A percentile compares a stretch with the other conserved stretches of the same genome.
These are phyloP conservation scores for Eubasilissa regina DNA, from an alignment of 1,140 invertebrate genomes.

Conservation along the genomic window DNA sequence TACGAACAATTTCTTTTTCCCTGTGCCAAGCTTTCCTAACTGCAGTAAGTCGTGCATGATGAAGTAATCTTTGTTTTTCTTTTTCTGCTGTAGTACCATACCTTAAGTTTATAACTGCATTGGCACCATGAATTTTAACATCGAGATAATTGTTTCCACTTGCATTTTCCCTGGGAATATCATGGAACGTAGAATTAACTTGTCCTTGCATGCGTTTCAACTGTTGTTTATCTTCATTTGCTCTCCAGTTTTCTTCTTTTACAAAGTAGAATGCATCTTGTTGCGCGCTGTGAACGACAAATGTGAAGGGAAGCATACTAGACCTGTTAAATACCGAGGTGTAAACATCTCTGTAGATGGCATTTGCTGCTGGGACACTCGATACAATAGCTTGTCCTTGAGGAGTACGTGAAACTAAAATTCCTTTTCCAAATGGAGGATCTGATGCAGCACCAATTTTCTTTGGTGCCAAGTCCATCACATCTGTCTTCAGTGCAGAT, in stretches of 20 bases:
- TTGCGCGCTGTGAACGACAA: constrained; percentile 89
- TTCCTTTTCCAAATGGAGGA: constrained; percentile 92
- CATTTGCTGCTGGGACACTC: constrained; percentile 88
- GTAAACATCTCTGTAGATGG: constrained; percentile 92
- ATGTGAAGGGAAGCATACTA: constrained; percentile 89
- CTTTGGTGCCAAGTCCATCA: constrained; percentile 79
- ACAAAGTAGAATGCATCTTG: constrained; percentile 97
- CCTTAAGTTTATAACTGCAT: constrained; percentile 86
- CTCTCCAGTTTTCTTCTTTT: constrained; percentile 91
- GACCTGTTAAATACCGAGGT: constrained; percentile 95
- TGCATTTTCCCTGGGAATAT: constrained; percentile 80
- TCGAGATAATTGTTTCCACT: constrained; percentile 81
- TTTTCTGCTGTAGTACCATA: constrained; percentile 93
- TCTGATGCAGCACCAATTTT: constrained; percentile 84
- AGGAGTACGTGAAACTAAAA: constrained; percentile 86
- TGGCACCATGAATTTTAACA: constrained; percentile 88
- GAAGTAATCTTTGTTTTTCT: constrained; percentile 89
- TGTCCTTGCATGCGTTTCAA: constrained; percentile 90
- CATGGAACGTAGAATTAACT: constrained; percentile 95
- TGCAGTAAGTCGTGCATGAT: constrained; percentile 89
- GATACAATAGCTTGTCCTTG: constrained; percentile 88
- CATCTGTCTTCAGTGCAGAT: constrained; percentile 83
- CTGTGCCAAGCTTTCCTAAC: constrained; percentile 93
- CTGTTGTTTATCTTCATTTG: constrained; percentile 89
- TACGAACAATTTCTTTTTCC: constrained; percentile 87